Evolutionary conservation across 2,888 invertebrate species (phyloP), one percentile per base, ranked within the genome.

Genomic region (Drosophila meridionalis): DNA sequence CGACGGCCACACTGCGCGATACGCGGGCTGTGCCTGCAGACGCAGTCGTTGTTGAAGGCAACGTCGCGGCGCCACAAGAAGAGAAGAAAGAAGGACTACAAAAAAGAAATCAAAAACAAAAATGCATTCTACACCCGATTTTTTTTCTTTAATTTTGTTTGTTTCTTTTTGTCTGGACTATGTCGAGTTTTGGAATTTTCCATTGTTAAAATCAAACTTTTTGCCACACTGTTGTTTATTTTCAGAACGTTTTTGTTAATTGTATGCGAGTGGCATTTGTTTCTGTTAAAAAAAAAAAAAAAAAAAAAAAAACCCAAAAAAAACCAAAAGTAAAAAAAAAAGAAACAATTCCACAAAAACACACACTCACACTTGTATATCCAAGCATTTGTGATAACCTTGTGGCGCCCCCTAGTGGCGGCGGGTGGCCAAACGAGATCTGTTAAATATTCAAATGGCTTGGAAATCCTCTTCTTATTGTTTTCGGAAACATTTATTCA

Each of bases 181-280:
- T 62, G 65, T 76, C 55, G 48, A 62, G 65, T 61, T 57, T 64
- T 47, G 11, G 26, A 47, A 55, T 55, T 50, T 66, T 76, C 50
- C 45, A 70, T 58, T 65, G 55, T 28, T 45, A 47, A 57, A 50
- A 62, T 55, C 45, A 20, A 57, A 48, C 38, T 36, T 62, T 64
- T 76, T 58, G 64, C 76, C 69, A 69, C 56, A 63, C 63, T 74
- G 76, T 68, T 74, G 60, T 50, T 32, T 48, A 30, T 69, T 68
- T 69, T 32, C 50, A 43, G 40, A 55, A 68, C 26, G 68, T 66
- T 75, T 76, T 76, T 76, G 70, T 76, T 70, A 64, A 69, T 76
- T 69, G 76, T 74, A 62, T 79, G 80, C 80, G 62, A 79, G 62
- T 68, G 64, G 65, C 65, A 78, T 59, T 79, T 80, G 76, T 80